phyloP scores from a whole-genome alignment of 2,888 invertebrate genomes.

The Acleris literana region DNA sequence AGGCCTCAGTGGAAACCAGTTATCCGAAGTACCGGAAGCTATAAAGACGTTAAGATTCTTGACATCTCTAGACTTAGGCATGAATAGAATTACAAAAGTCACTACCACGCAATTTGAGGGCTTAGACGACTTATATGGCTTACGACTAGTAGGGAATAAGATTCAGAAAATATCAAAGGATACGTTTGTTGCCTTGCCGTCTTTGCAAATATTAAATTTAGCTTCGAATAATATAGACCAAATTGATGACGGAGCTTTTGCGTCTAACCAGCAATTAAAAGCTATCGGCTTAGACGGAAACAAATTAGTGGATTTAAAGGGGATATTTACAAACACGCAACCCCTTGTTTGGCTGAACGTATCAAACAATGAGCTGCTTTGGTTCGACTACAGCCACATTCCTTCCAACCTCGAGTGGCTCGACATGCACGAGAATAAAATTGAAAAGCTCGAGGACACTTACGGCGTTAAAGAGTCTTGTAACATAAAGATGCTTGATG shows the following conservation, averaged over 20 bases:
- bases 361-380: conserved; percentile 89
- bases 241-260: conserved; percentile 91
- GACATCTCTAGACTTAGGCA: conserved; percentile 91
- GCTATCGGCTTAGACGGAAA: conserved; percentile 91
- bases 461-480: conserved; percentile 86
- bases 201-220: conserved; percentile 90
- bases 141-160: conserved; percentile 91
- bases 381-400: conserved; percentile 92
- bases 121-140: conserved; percentile 88
- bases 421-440: conserved; percentile 91
- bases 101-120: conserved; percentile 89
- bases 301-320: conserved; percentile 89
- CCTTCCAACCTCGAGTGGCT: conserved; percentile 90
- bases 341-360: conserved; percentile 92
- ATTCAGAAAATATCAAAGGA: conserved; percentile 89
- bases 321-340: conserved; percentile 89
- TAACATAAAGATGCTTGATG: conserved; percentile 90
- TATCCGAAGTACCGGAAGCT: conserved; percentile 88
- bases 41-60: conserved; percentile 87
- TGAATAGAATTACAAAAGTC: conserved; percentile 90
- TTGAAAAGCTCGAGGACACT: conserved; percentile 89
- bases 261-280: conserved; percentile 88
- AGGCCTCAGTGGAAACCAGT: conserved; percentile 88
- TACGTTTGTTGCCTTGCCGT: conserved; percentile 87
- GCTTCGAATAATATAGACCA: conserved; percentile 90